These are phyloP conservation scores for Zalophus californianus DNA, from an alignment of 2,797 vertebrate species.

Conservation along the genomic window DNA sequence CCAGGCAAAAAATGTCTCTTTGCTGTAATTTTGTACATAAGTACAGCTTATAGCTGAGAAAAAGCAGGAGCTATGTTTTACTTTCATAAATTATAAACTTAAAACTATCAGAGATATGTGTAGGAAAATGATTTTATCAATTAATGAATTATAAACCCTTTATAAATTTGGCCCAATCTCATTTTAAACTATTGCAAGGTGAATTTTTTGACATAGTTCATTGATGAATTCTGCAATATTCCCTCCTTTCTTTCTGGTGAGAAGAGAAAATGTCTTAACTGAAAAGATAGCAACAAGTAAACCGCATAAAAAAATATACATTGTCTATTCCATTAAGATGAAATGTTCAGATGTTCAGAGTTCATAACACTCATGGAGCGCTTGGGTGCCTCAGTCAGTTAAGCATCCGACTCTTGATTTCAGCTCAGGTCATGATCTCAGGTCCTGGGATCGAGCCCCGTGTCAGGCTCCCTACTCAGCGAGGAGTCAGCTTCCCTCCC, in stretches of 20 bases:
- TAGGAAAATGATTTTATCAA: slow-evolving; percentile 29
- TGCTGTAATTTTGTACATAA: neutral
- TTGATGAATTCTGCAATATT: neutral
- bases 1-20: neutral
- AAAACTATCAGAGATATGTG: neutral
- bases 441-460: neutral
- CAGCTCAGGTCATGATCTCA: neutral
- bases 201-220: neutral
- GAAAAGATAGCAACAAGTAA: neutral
- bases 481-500: neutral
- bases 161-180: slow-evolving; percentile 9
- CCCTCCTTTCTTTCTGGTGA: neutral
- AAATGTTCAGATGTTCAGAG: neutral
- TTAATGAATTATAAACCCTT: neutral
- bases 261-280: neutral
- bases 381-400: neutral
- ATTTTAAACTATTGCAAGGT: neutral
- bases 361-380: neutral
- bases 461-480: neutral
- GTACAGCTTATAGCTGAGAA: neutral
- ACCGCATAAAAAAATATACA: neutral
- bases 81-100: slow-evolving; percentile 13
- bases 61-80: neutral
- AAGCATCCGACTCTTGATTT: neutral
- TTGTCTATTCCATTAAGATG: neutral